These are phyloP conservation scores for Drosophila formosana DNA, from an alignment of 2,888 invertebrate species.

Conservation along the genomic window DNA sequence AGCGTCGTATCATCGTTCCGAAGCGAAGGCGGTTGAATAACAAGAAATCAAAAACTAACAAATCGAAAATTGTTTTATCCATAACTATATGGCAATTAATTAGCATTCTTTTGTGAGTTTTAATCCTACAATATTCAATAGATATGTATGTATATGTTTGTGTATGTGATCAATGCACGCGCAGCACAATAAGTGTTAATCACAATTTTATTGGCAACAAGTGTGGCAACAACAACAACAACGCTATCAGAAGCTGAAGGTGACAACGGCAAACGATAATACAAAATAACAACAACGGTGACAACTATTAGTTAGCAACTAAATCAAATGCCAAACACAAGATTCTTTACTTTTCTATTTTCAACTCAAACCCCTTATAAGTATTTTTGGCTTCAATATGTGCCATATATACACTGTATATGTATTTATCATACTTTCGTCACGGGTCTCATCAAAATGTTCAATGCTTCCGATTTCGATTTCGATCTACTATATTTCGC, in stretches of 20 bases:
- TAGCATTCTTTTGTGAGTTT: constrained; percentile 34
- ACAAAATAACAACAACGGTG: constrained; percentile 20
- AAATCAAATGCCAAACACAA: constrained; percentile 34
- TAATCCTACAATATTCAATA: constrained; percentile 17
- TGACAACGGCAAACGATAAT: constrained; percentile 52
- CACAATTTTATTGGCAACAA: constrained; percentile 66
- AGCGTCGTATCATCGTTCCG: constrained; percentile 38
- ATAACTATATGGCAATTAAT: constrained; percentile 8
- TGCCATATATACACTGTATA: background rate
- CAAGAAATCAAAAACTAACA: constrained; percentile 26
- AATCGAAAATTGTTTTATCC: constrained; percentile 17
- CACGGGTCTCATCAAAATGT: constrained; percentile 39
- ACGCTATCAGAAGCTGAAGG: constrained; percentile 59
- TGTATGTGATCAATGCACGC: constrained; percentile 48
- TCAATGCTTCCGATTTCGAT: constrained; percentile 27
- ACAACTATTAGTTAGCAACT: constrained; percentile 46
- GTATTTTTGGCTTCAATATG: constrained; percentile 7
- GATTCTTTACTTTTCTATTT: constrained; percentile 19
- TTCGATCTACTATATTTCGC: constrained; percentile 28
- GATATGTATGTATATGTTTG: constrained; percentile 10
- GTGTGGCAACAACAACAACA: constrained; percentile 50
- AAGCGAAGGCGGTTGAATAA: constrained; percentile 52
- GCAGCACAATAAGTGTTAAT: constrained; percentile 65
- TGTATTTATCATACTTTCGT: constrained; percentile 2
- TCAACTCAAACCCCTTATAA: constrained; percentile 2